A percentile compares a stretch with the other conserved stretches of the same genome.
phyloP scores from a whole-genome alignment of 2,113 vertebrate genomes.

The Zosterops lateralis region DNA sequence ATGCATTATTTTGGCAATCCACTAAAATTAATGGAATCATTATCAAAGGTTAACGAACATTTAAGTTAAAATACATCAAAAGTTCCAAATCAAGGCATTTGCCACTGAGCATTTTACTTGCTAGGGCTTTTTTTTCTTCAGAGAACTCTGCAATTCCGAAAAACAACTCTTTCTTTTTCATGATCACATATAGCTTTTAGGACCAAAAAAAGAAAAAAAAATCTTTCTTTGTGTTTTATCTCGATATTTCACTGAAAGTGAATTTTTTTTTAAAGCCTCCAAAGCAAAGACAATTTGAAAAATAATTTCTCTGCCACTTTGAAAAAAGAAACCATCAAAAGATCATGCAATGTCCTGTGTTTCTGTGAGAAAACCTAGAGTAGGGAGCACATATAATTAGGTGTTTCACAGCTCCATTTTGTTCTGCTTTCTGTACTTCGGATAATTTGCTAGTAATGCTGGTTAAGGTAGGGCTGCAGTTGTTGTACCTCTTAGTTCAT shows the following conservation, averaged over 20 bases:
- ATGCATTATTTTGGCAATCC: background rate
- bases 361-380: background rate
- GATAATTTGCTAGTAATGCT: background rate
- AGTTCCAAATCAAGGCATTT: background rate
- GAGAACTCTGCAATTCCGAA: background rate
- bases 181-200: background rate
- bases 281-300: conserved; percentile 1
- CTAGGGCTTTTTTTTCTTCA: background rate
- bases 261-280: background rate
- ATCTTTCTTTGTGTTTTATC: background rate
- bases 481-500: background rate
- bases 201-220: background rate
- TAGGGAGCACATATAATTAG: background rate
- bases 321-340: background rate
- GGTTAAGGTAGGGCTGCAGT: background rate
- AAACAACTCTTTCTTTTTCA: background rate
- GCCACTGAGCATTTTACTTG: background rate
- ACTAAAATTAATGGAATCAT: background rate
- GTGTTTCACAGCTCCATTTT: background rate
- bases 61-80: background rate
- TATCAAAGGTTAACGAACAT: background rate
- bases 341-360: background rate
- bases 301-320: background rate
- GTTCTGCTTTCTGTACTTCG: background rate
- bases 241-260: background rate